Evolutionary conservation across 2,113 vertebrate genomes (phyloP), one percentile per base, ranked within the genome.

Genomic region (Tylochromis polylepis): DNA sequence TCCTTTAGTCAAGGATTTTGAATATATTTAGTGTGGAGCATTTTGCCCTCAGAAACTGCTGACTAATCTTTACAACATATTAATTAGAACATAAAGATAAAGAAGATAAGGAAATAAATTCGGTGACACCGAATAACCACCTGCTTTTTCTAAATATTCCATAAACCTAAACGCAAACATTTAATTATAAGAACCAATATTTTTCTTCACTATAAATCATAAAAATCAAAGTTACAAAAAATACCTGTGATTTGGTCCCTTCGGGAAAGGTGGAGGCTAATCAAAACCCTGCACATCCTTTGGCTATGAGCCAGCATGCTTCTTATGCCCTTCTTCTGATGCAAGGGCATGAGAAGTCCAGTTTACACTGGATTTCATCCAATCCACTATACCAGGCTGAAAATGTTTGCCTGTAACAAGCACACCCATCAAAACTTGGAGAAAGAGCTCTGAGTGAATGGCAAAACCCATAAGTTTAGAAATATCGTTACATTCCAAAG

Each of bases 391-490:
- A 49, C 46, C 31, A 20, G 86, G 81, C 80, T 90, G 41, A 59
- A 86, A 79, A 75, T 79, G 11, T 86, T 89, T 87, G 79, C 85
- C 75, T 88, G 49, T 29, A 85, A 62, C 88, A 85, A 90, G 87
- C 57, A 83, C 80, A 82, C 59, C 62, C n/a, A 72, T 84, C 65
- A 87, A 55, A 85, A 53, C 29, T 8, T 34, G 18, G 34, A 12
- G 10, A 31, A 78, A 49, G 41, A 82, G 78, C 9, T 3, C 58
- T 27, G 22, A 77, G 27, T 43, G 24, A 58, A 70, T 58, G 36
- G 82, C 24, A 77, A 72, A 43, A 27, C 38, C 22, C 65, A 72
- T 24, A 14, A 51, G 24, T 75, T 51, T 77, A 49, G 10, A 75
- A 77, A 51, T 51, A 1, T 77, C 29, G 4, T 51, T 77, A 18